Percentiles rank a stretch among this genome's conserved stretches.
Evolutionary conservation across 2,113 vertebrate species (phyloP).

Genomic region (Furnarius figulus): DNA sequence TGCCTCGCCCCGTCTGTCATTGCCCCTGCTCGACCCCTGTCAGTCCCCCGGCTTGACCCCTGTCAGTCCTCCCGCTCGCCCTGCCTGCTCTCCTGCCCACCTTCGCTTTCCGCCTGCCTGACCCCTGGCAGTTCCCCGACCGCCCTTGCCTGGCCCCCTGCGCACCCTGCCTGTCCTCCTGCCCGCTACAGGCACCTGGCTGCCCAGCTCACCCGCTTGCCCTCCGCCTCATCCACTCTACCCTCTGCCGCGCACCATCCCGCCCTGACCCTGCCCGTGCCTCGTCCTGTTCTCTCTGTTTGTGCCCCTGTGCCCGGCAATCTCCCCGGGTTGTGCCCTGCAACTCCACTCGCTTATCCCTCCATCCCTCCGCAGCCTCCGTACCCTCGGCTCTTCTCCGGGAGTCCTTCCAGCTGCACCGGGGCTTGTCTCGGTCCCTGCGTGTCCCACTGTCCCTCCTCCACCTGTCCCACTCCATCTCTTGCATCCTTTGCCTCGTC

Average conservation of each 20-base stretch:
- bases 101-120: background rate
- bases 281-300: background rate
- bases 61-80: background rate
- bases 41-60: background rate
- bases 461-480: constrained; percentile 2
- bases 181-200: background rate
- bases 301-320: background rate
- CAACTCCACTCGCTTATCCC: background rate
- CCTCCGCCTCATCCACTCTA: background rate
- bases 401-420: background rate
- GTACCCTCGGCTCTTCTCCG: background rate
- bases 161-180: background rate
- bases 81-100: background rate
- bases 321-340: background rate
- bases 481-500: background rate
- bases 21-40: background rate
- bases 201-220: background rate
- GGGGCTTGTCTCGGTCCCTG: background rate
- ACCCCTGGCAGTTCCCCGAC: background rate
- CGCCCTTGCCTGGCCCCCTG: background rate
- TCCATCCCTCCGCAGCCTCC: background rate
- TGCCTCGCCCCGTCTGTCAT: background rate
- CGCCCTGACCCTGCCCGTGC: background rate
- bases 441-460: background rate
- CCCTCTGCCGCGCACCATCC: background rate